Base-by-base conservation (phyloP, 2,113 vertebrate species). In the Erinaceus europaeus region DNA sequence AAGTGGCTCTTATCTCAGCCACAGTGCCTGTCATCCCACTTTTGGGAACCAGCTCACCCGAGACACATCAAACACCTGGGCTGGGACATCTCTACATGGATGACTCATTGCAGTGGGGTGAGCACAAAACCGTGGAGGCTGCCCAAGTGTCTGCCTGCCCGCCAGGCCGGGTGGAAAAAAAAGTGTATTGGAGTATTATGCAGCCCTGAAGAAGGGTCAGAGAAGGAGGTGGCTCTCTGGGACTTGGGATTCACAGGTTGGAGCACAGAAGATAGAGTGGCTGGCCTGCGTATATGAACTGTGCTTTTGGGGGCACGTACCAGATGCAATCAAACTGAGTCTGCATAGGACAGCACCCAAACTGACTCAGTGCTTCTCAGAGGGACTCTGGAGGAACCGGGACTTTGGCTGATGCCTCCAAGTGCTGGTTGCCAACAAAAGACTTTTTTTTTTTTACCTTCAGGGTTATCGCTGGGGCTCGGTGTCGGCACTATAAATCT, bases 1-100 rank as follows among this genome's bases (percentile, higher is more conserved):
- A 46, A 40, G 53, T 87, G 44, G 76, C 52, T 81, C 74, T 87
- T 81, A 71, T 88, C 86, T 9, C 4, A 67, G 53, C 44, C 21
- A 48, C 25, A 36, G 74, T n/a, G n/a, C 88, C 38, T 13, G 21
- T 1, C 2, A 55, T 12, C 72, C 72, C 21, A 17, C 76, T 88
- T 69, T 84, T 73, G 90, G 93, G 89, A 93, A 90, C 36, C 46
- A 12, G 46, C 64, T 86, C 34, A 18, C 15, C n/a, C 50, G 76
- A 40, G 29, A 32, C 75, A 81, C n/a, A 44, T 32, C 17, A 34
- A 21, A 12, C 71, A 17, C 4, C 3, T 68, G 59, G 83, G 76
- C 34, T 57, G 20, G 3, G 34, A 50, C 4, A 67, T 72, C 4
- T 1, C 5, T 7, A 23, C 40, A 29, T n/a, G 32, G 36, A 5